Evolutionary conservation across 2,888 invertebrate species (phyloP), one percentile per base, ranked within the genome.

Genomic region (Mythimna lalbum): DNA sequence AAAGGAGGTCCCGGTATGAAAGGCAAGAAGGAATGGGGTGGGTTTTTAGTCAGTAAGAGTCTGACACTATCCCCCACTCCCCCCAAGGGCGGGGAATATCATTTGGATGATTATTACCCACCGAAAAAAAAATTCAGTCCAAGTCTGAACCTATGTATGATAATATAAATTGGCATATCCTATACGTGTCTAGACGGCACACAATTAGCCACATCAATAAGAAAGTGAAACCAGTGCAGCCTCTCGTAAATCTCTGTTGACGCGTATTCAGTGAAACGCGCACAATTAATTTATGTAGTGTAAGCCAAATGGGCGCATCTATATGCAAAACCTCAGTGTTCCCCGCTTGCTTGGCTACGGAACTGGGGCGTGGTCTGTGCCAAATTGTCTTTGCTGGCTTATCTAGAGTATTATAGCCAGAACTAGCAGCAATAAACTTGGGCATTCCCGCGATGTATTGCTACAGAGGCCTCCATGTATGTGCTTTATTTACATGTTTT

Each of bases 321-420:
- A 94, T 93, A 95, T 95, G 94, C 93, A 95, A 94, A 95, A 94
- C 92, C 94, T 93, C 92, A 89, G 93, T 92, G 92, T 88, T 87
- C 84, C 86, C 86, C 87, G 91, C 92, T 93, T 93, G 92, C 94
- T 94, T 93, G 93, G 94, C 93, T 93, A 84, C 90, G 90, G 90
- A 94, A 94, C 92, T 93, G 87, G 94, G 93, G 89, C 94, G 93
- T 89, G 90, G 92, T 91, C 92, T 92, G 94, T 95, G 95, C 95
- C 96, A 96, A 95, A 95, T 95, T 93, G 96, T 95, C 95, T 94
- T 92, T 89, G 92, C 89, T 92, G 93, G 95, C 95, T 96, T 96
- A 96, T 96, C 96, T 95, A 89, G 89, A 93, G 93, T 93, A 94
- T 93, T 93, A 94, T 93, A 90, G 92, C 90, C 90, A 89, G 90